phyloP scores from a whole-genome alignment of 1,140 invertebrate species.

The Anthonomus grandis region DNA sequence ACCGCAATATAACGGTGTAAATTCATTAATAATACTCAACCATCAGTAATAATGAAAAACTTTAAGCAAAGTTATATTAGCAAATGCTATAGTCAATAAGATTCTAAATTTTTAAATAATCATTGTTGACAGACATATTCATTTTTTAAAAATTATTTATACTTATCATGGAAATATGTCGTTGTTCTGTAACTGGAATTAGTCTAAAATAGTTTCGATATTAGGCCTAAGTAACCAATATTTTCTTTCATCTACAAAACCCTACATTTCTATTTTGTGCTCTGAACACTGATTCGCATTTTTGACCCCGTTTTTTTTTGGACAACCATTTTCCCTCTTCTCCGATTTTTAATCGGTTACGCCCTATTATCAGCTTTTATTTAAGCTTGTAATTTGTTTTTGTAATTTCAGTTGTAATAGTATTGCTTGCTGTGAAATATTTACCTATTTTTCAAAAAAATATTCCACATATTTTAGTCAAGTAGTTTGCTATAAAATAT shows the following conservation, averaged over 20 bases:
- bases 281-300: conserved; percentile 31
- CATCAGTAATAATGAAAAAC: conserved; percentile 36
- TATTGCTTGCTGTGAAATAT: no score
- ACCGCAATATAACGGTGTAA: conserved; percentile 29
- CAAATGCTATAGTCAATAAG: conserved; percentile 45
- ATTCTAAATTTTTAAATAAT: conserved; percentile 48
- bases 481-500: no score
- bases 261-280: conserved; percentile 42
- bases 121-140: conserved; percentile 46
- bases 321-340: conserved; percentile 10
- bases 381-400: no score
- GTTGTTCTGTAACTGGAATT: conserved; percentile 50
- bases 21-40: conserved; percentile 36
- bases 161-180: conserved; percentile 48
- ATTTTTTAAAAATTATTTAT: conserved; percentile 23
- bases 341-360: background rate
- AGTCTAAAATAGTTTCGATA: conserved; percentile 50
- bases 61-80: conserved; percentile 35
- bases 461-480: no score
- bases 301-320: background rate
- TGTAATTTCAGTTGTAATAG: no score
- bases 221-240: conserved; percentile 48
- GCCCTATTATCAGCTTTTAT: background rate
- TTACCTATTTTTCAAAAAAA: no score
- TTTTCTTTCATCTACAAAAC: conserved; percentile 36